These are phyloP conservation scores for Leptopilina syphax DNA, from an alignment of 2,888 invertebrate genomes.

Conservation along the genomic window DNA sequence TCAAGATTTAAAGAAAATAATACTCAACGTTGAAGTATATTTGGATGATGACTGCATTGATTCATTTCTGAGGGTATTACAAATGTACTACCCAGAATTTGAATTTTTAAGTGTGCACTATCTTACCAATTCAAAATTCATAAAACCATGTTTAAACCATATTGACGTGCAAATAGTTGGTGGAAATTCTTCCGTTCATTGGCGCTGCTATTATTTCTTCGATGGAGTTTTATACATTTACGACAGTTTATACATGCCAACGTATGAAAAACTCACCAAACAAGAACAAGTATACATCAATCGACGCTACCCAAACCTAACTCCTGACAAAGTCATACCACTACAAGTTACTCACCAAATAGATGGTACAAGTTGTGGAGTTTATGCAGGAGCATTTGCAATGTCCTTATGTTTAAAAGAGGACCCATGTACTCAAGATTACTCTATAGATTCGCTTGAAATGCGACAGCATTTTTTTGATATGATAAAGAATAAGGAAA, in stretches of 20 bases:
- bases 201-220: slow-evolving; percentile 53
- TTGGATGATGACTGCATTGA: no score
- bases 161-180: slow-evolving; percentile 52
- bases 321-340: no score
- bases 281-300: neutral
- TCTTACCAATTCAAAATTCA: neutral
- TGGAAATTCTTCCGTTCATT: slow-evolving; percentile 47
- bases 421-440: slow-evolving; percentile 31
- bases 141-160: neutral
- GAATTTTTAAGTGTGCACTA: slow-evolving; percentile 41
- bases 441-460: neutral
- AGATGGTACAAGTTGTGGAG: no score
- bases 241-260: neutral
- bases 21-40: no score
- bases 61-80: no score
- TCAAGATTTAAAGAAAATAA: no score
- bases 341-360: no score
- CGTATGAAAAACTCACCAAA: neutral
- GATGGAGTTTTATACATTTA: slow-evolving; percentile 17
- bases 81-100: no score
- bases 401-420: neutral
- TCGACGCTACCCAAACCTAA: slow-evolving; percentile 2
- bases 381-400: no score
- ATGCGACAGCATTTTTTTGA: neutral
- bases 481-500: neutral